Evolutionary conservation across 2,888 invertebrate species (phyloP), one percentile per base, ranked within the genome.

Genomic region (Isoperla grammatica): DNA sequence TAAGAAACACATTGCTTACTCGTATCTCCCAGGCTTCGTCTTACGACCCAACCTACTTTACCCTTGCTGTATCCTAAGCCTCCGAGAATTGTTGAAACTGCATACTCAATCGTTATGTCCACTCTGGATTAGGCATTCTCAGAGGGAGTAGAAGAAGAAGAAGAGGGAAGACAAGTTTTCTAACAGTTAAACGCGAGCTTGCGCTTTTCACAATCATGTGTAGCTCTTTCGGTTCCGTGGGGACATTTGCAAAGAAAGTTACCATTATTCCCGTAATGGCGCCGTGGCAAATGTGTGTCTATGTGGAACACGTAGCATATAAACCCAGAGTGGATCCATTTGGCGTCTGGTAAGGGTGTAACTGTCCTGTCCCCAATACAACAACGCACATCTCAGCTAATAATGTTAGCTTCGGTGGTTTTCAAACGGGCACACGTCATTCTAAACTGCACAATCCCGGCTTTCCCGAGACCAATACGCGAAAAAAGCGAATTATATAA

Each of bases 61-160:
- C 53, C 39, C 37, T 53, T 37, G 22, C 9, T 53, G 15, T 17
- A 11, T 29, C 15, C 53, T 53, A 53, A 53, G 53, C 53, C 53
- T 37, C 17, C 20, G 37, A 37, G 53, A 53, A 53, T 53, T 53
- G 53, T 53, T 53, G 53, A 53, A 49, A 39, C 53, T 37, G 53
- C 12, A 53, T 39, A 53, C 19, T 53, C 39, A 39, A 53, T 53
- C 53, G 53, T 53, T 53, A 37, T 53, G 53, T 37, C 39, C 53
- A 53, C 53, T 53, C 39, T 37, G 53, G 53, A 53, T 53, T 35
- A 53, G 53, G 37, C 39, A 53, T 53, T 53, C 53, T 15, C 53
- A 20, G 20, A 39, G 37, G 4, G 20, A 37, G 46, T 46, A 20
- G 6, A 20, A 20, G 19, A 53, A 17, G 39, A 19, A 53, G 11